Percentiles rank a stretch among this genome's conserved stretches.
Conservation (phyloP, 2,797 vertebrate species). For the Antrozous pallidus region DNA sequence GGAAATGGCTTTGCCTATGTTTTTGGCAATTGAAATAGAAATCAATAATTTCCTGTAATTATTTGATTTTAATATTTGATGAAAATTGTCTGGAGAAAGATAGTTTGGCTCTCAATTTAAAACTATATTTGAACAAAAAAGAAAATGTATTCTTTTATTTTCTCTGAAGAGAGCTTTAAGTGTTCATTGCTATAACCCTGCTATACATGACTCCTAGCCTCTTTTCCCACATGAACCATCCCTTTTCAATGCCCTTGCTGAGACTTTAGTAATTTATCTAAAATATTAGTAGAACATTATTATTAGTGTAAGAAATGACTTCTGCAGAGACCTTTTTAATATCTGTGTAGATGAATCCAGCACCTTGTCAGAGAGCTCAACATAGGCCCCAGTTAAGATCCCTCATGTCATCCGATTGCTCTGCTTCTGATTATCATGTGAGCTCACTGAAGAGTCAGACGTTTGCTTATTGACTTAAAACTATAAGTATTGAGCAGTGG, state of each 20-base stretch:
- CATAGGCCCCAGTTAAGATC: not conserved
- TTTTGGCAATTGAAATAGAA: not conserved
- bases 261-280: not conserved
- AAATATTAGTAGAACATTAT: not conserved
- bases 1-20: not conserved
- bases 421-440: not conserved
- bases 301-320: not conserved
- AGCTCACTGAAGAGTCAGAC: not conserved
- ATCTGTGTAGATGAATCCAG: not conserved
- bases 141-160: not conserved
- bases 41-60: not conserved
- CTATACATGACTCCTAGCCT: not conserved
- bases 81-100: not conserved
- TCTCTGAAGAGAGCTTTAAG: not conserved
- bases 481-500: not conserved
- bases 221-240: not conserved
- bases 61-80: constrained; percentile 1
- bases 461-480: not conserved
- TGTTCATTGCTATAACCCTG: not conserved
- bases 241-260: not conserved
- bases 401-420: not conserved
- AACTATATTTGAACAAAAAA: not conserved
- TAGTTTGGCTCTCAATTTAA: not conserved
- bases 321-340: not conserved
- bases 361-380: not conserved